These are phyloP conservation scores for Lanius collurio DNA, from an alignment of 2,113 vertebrate genomes.

Conservation along the genomic window DNA sequence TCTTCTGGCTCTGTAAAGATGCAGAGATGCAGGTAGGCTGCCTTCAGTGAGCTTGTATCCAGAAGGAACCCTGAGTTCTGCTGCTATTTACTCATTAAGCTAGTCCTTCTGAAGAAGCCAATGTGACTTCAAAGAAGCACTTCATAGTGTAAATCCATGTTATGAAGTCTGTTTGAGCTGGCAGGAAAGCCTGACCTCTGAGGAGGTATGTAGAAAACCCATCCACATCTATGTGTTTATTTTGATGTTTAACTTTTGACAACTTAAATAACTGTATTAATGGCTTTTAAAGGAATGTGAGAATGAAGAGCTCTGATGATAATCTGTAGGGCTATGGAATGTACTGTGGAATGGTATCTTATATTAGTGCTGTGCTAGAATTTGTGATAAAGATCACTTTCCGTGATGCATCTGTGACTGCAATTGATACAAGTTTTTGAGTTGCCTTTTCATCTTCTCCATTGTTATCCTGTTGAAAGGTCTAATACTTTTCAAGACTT, in stretches of 20 bases:
- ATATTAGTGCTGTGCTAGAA: background rate
- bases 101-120: background rate
- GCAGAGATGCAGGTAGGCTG: background rate
- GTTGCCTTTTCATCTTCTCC: background rate
- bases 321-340: background rate
- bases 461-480: background rate
- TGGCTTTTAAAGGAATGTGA: background rate
- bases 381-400: background rate
- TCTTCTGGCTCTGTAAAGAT: background rate
- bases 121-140: background rate
- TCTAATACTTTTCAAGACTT: background rate
- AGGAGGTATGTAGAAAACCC: background rate
- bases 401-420: background rate
- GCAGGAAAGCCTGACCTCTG: background rate
- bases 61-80: background rate
- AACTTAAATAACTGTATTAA: background rate
- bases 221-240: background rate
- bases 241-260: background rate
- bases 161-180: background rate
- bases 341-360: background rate
- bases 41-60: background rate
- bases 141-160: background rate
- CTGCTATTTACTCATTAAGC: background rate
- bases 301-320: background rate
- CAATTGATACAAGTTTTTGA: background rate